Evolutionary conservation across 30 jellyfish, hydroid and myxozoan species (phyloP), one percentile per base, ranked within the genome.

Genomic region (Catostylus mosaicus): DNA sequence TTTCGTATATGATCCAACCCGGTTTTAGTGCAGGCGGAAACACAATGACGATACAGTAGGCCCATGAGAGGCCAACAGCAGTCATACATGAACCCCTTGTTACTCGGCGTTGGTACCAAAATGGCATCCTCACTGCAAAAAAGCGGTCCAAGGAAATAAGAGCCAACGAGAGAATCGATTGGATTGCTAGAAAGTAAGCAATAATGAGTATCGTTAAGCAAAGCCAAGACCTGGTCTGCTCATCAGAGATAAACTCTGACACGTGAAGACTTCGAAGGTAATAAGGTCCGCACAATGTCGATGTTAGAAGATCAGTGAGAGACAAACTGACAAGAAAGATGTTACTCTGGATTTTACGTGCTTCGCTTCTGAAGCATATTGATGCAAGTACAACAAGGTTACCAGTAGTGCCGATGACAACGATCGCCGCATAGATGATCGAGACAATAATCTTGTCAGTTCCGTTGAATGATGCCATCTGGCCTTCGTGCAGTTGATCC

Each of bases 201-300:
- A 23, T 72, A 30, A 60, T 74, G 1, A 82, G 70, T 0, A 82
- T 52, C 24, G 26, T n/a, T 11, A 52, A 33, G 81, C 92, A 82
- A 22, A 82, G 62, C 71, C 56, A 45, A 2, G 66, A 37, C 50
- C n/a, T 35, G 14, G 18, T 60, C 22, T 34, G 37, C 11, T 35
- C 37, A 45, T 31, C 31, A 22, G 75, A n/a, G 20, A 82, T 45
- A 23, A 82, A 68, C 63, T 60, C 80, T 29, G 50, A n/a, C 36
- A 68, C 86, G 45, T 68, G 73, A 10, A 82, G 32, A 31, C 92
- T 82, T 34, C 86, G 75, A 0, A 70, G 60, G 74, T 82, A 82
- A 56, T 82, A 82, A 16, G 92, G 92, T 6, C 92, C 92, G 62
- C 92, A 82, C 20, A 82, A 48, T 12, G 80, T 35, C 30, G 86